Evolutionary conservation across 92 coral and sea anemone species (phyloP).

Genomic region (Galaxea fascicularis): DNA sequence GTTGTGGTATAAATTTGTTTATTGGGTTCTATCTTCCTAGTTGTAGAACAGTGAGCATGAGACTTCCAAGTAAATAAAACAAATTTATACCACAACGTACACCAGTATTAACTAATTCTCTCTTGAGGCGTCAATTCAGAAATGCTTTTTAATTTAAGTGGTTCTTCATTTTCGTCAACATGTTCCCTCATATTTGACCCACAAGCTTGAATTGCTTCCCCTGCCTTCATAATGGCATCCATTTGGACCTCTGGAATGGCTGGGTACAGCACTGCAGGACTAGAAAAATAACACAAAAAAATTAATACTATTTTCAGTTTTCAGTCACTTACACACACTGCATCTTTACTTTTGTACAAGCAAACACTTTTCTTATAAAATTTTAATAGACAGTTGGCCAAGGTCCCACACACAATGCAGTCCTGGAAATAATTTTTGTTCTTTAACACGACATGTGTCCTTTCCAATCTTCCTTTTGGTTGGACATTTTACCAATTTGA

Average conservation of each 20-base stretch:
- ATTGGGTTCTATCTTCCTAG: not conserved
- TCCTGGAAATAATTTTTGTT: too few species aligned
- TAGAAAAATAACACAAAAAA: not conserved
- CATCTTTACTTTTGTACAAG: not conserved
- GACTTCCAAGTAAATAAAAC: not conserved
- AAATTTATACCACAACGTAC: slow-evolving; percentile 3
- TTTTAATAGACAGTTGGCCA: not conserved
- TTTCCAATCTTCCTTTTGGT: too few species aligned
- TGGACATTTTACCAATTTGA: too few species aligned
- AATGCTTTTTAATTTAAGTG: slow-evolving; percentile 67
- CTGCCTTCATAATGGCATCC: slow-evolving; percentile 57
- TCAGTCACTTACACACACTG: not conserved
- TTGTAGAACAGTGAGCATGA: too few species aligned
- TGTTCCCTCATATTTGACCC: slow-evolving; percentile 33
- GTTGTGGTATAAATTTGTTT: too few species aligned
- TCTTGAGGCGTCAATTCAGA: slow-evolving; percentile 68
- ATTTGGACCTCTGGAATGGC: slow-evolving; percentile 69
- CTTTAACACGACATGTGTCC: too few species aligned
- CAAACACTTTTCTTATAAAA: too few species aligned
- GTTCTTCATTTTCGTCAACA: slow-evolving; percentile 56
- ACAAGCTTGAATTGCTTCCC: slow-evolving; percentile 48
- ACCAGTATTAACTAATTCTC: slow-evolving; percentile 28
- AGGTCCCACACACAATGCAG: too few species aligned
- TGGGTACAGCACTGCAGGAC: slow-evolving; percentile 50
- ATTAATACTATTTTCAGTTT: not conserved